These are phyloP conservation scores for Pardalotus punctatus DNA, from an alignment of 2,113 vertebrate genomes.

Conservation along the genomic window DNA sequence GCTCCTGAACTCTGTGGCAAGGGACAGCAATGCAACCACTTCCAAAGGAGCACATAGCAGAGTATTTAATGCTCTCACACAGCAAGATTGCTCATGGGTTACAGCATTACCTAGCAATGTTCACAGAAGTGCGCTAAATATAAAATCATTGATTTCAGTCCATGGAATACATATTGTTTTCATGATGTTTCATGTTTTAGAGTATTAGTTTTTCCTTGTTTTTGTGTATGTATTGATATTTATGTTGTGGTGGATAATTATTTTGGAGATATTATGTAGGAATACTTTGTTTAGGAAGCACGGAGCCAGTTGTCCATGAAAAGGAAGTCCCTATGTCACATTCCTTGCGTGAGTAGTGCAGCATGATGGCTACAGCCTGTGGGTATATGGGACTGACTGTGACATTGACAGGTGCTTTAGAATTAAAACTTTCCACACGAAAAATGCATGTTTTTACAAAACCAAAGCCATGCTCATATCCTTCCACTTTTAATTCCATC, in stretches of 20 bases:
- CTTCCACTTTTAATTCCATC: background rate
- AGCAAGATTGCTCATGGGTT: background rate
- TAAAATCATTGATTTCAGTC: background rate
- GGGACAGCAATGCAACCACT: slow-evolving; percentile 1
- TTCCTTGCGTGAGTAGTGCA: background rate
- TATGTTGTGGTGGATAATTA: background rate
- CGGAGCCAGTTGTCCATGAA: accelerated
- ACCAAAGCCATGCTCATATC: background rate
- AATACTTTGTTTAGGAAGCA: background rate
- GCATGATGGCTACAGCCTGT: accelerated
- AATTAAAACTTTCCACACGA: background rate
- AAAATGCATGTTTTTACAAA: background rate
- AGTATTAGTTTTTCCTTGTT: background rate
- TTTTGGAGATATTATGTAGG: background rate
- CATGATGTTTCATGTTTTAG: background rate
- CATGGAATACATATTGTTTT: background rate
- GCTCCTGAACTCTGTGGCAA: slow-evolving; percentile 77
- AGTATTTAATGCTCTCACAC: background rate
- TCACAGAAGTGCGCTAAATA: background rate
- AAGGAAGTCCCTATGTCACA: background rate
- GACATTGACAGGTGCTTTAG: background rate
- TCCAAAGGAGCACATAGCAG: background rate
- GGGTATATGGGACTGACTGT: background rate
- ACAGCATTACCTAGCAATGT: background rate
- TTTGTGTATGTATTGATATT: background rate